Evolutionary conservation across 2,888 invertebrate species (phyloP), one percentile per base, ranked within the genome.

Genomic region (Agonopterix subpropinquella): DNA sequence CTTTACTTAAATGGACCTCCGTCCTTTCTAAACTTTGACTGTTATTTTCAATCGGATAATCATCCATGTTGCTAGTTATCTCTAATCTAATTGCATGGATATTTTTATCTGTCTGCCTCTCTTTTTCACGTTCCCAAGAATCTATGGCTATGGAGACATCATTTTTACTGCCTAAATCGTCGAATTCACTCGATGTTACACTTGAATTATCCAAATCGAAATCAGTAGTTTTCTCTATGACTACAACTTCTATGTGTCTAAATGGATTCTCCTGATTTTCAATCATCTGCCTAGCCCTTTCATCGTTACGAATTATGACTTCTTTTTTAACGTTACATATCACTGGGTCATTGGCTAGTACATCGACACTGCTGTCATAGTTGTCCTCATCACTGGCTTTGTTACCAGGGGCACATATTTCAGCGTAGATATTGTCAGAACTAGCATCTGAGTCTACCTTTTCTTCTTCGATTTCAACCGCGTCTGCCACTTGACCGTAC

Each of bases 401-500:
- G 51, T 74, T 73, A 2, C 68, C 74, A 1, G 89, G 83, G 42
- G 82, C 67, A 57, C 92, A 92, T 51, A 93, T 93, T 75, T 93
- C 93, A 46, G 93, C 92, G 66, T 93, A 93, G 61, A 93, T 92
- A 61, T 93, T 93, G 63, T 93, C 93, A 36, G 84, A 85, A 55
- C 78, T 79, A 2, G 80, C 69, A 54, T 88, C 88, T 0, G 82
- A 80, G 55, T 86, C 84, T 37, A 76, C 59, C 48, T 70, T 80
- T 64, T 91, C 89, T 57, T 82, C 81, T 59, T 82, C 84, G 4
- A 78, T 63, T 44, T 78, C 70, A 5, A 92, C 88, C 8, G 92
- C 92, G 56, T 93, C 93, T 7, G 92, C 91, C 4, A 93, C 93
- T 77, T 92, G 92, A 8, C 92, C 92, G 56, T 93, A 93, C 2